phyloP scores from a whole-genome alignment of 2,797 vertebrate genomes.

The Sternarchorhynchus goeldii region DNA sequence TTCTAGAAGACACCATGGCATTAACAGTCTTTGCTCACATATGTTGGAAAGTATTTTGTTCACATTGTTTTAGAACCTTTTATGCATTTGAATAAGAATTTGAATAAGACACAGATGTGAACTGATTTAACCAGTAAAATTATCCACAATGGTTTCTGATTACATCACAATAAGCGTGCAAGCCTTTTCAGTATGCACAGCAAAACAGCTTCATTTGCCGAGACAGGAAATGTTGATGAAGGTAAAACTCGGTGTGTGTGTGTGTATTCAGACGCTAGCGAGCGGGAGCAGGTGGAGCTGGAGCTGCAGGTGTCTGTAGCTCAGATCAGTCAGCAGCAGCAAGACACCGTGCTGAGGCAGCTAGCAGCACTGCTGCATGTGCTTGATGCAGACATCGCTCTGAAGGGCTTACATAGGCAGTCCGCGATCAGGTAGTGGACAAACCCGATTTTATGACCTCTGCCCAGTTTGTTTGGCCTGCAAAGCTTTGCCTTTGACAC shows the following conservation, averaged over 20 bases:
- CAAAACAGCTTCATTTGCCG: no score
- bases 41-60: no score
- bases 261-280: conserved; percentile 77
- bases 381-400: conserved; percentile 80
- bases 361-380: conserved; percentile 85
- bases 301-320: conserved; percentile 83
- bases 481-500: no score
- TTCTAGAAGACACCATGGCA: conserved; percentile 7
- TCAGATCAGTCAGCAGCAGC: conserved; percentile 85
- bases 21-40: not conserved
- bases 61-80: no score
- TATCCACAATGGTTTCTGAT: no score
- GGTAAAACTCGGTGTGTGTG: conserved; percentile 15
- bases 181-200: no score
- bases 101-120: no score
- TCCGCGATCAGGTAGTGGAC: conserved; percentile 83
- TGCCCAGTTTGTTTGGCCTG: no score
- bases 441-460: not conserved
- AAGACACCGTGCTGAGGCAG: conserved; percentile 83
- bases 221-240: no score
- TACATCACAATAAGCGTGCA: no score
- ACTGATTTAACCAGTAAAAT: no score
- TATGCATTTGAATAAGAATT: no score
- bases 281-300: conserved; percentile 85
- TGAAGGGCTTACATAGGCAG: conserved; percentile 83